phyloP scores from a whole-genome alignment of 2,888 invertebrate genomes.

The Temnothorax rugatulus region DNA sequence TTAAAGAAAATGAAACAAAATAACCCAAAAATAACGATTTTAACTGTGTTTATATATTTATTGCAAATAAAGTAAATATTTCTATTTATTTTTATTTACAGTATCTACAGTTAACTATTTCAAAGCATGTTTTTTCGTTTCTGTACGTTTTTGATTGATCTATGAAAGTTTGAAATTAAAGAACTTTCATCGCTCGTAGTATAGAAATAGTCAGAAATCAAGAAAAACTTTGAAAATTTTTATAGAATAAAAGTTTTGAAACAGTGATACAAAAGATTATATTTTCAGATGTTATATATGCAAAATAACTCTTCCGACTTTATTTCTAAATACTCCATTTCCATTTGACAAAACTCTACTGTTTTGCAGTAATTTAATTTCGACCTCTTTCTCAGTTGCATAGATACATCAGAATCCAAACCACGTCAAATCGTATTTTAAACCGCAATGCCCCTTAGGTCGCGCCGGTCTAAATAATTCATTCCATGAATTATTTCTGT shows the following conservation, averaged over 20 bases:
- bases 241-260: background rate
- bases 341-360: background rate
- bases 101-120: conserved; percentile 4
- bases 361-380: conserved; percentile 9
- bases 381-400: background rate
- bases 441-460: conserved; percentile 47
- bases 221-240: background rate
- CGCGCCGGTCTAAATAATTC: conserved; percentile 81
- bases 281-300: background rate
- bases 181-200: background rate
- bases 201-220: background rate
- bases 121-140: background rate
- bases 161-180: background rate
- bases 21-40: background rate
- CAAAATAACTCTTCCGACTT: background rate
- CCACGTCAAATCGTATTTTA: conserved; percentile 79
- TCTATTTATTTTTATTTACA: background rate
- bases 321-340: no score
- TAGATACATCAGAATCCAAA: conserved; percentile 21
- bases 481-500: conserved; percentile 83
- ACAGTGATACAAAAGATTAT: background rate
- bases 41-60: background rate
- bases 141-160: background rate
- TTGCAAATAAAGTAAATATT: background rate
- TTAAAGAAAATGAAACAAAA: background rate